Base-by-base conservation (phyloP, 2,888 invertebrate genomes). In the Idaea straminata region DNA sequence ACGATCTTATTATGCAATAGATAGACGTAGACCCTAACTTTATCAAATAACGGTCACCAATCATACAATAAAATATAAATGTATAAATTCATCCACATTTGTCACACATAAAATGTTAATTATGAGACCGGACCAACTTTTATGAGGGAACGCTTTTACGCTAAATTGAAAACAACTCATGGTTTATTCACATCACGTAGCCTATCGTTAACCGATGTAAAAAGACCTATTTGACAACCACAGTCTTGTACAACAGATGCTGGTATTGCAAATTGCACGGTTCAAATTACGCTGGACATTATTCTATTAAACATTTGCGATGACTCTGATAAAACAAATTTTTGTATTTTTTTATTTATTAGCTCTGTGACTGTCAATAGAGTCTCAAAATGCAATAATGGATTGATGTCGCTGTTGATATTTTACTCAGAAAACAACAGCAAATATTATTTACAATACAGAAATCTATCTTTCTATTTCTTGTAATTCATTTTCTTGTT, bases 101-200 rank as follows among this genome's bases (percentile, higher is more conserved):
- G 79, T 83, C 81, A 78, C 75, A 82, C 78, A 85, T 84, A 84
- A 86, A 83, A 86, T 85, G 86, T 86, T 91, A 89, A 91, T 91
- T 90, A 87, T 85, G 81, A 78, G 76, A 78, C 76, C 75, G 77
- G 83, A 81, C 81, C 79, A 74, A 84, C 83, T 83, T 89, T 90
- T 91, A 90, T 89, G 89, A 89, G 88, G 72, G 76, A 84, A 90
- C 85, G 89, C 91, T 91, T 90, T 91, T 89, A 90, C 89, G 88
- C 85, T 82, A 89, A 91, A 91, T 91, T 91, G 90, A 91, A 91
- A 90, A 91, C 90, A 90, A 85, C 89, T 91, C 91, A 91, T 91
- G 90, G 88, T 89, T 91, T 90, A 91, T 91, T 91, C 91, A 91
- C 84, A 79, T 81, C 88, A 81, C 78, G 84, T 77, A 77, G 78